Evolutionary conservation across 2,888 invertebrate species (phyloP).

Genomic region (Pristionchus fissidentatus): DNA sequence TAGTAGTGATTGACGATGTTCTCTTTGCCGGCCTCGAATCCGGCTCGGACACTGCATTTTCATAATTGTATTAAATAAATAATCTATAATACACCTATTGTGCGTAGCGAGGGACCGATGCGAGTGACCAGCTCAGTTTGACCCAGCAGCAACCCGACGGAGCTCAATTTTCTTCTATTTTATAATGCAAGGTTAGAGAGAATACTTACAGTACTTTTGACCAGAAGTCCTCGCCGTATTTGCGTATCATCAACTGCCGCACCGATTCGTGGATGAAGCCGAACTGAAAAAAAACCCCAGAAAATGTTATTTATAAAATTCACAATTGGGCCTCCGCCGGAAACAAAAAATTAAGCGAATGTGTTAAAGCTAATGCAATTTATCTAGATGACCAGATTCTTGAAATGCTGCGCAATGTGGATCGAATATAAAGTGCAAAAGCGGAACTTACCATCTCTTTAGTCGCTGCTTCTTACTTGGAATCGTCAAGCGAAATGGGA

Average conservation of each 20-base stretch:
- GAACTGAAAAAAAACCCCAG: constrained; percentile 57
- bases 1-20: constrained; percentile 70
- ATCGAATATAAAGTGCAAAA: too few relatives aligned
- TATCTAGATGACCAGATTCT: too few relatives aligned
- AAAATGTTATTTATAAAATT: too few relatives aligned
- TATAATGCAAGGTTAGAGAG: not conserved
- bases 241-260: constrained; percentile 66
- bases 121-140: not conserved
- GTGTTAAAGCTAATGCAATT: too few relatives aligned
- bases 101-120: not conserved
- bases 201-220: constrained; percentile 62
- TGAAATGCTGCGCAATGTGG: too few relatives aligned
- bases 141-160: not conserved
- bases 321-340: too few relatives aligned
- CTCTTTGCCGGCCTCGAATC: constrained; percentile 70
- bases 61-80: not conserved
- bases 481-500: too few relatives aligned
- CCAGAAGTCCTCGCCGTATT: constrained; percentile 69
- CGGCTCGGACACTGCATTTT: constrained; percentile 60
- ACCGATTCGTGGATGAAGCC: constrained; percentile 72
- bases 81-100: not conserved
- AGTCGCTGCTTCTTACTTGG: too few relatives aligned
- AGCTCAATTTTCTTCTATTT: not conserved
- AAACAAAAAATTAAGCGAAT: too few relatives aligned
- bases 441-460: too few relatives aligned